Evolutionary conservation across 2,113 vertebrate genomes (phyloP).

Genomic region (Sapayoa aenigma): DNA sequence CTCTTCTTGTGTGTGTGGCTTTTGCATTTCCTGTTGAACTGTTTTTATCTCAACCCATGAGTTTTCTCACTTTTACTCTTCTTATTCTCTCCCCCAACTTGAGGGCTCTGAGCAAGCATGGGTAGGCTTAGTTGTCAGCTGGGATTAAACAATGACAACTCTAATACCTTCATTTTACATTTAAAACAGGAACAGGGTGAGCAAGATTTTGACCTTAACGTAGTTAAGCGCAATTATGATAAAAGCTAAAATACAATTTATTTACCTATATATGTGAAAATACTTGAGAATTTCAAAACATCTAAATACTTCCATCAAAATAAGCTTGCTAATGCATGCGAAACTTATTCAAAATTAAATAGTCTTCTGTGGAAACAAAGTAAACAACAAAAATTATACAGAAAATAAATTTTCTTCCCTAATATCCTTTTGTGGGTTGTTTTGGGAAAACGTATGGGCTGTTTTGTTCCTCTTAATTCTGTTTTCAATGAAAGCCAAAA

Average conservation of each 20-base stretch:
- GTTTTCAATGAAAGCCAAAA: not conserved
- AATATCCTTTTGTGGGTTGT: not conserved
- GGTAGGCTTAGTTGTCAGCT: not conserved
- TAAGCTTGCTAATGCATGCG: not conserved
- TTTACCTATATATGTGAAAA: not conserved
- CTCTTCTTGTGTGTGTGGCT: fast-evolving
- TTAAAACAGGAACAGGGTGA: not conserved
- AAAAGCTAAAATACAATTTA: not conserved
- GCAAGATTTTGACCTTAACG: not conserved
- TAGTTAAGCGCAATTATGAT: not conserved
- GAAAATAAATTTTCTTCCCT: not conserved
- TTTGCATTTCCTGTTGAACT: not conserved
- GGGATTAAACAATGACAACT: not conserved
- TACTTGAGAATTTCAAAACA: not conserved
- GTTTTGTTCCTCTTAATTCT: not conserved
- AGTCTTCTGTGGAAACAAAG: not conserved
- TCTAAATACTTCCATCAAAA: not conserved
- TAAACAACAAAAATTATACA: not conserved
- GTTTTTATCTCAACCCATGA: not conserved
- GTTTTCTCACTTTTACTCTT: not conserved
- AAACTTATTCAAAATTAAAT: not conserved
- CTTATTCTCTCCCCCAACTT: not conserved
- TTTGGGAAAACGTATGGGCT: not conserved
- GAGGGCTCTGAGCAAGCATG: not conserved
- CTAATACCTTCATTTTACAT: not conserved